Conservation (phyloP, 2,797 vertebrate species). For the Tiaroga cobitis region DNA sequence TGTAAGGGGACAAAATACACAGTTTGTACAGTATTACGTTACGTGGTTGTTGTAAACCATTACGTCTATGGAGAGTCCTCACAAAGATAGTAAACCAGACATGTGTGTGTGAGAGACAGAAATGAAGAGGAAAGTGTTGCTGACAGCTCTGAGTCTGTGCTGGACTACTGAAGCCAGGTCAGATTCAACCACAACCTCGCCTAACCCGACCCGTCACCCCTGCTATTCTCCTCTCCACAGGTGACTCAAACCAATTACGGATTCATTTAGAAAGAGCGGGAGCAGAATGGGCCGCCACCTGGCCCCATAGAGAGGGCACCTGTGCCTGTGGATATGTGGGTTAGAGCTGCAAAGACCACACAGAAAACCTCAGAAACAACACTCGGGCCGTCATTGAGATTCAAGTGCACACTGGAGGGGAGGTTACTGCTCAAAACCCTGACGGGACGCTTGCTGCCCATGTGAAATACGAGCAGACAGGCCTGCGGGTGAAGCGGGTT, state of each 20-base stretch:
- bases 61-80: too few relatives aligned
- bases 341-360: conserved; percentile 61
- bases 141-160: conserved; percentile 10
- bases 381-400: not conserved
- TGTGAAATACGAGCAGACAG: conserved; percentile 19
- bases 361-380: conserved; percentile 20
- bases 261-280: conserved; percentile 82
- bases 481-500: conserved; percentile 45
- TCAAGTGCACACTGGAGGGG: conserved; percentile 19
- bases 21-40: too few relatives aligned
- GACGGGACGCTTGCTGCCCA: conserved; percentile 23
- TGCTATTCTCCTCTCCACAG: conserved; percentile 72
- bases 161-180: conserved; percentile 58
- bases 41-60: too few relatives aligned
- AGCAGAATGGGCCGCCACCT: conserved; percentile 80
- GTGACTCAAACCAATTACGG: conserved; percentile 83
- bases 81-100: too few relatives aligned
- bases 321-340: conserved; percentile 79
- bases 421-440: conserved; percentile 20
- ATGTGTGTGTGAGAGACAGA: not conserved
- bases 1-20: too few relatives aligned
- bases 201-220: conserved; percentile 69
- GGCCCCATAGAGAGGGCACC: conserved; percentile 81
- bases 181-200: conserved; percentile 62
- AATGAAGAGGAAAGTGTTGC: conserved; percentile 7